phyloP scores from a whole-genome alignment of 1,140 invertebrate genomes.

The Drosophila willistoni region DNA sequence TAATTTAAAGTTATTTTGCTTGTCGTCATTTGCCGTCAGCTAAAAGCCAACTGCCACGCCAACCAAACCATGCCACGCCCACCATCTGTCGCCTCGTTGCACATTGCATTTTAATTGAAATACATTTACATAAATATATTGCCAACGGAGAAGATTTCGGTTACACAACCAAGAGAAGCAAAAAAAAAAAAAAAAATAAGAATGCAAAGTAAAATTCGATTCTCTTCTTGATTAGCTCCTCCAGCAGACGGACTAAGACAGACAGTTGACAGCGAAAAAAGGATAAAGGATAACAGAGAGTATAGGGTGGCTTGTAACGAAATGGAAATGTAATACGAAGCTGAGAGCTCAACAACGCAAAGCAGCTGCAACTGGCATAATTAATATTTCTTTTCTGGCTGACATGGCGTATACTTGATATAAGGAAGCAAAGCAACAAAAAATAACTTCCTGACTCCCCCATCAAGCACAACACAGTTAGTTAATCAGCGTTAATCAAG shows the following conservation, averaged over 20 bases:
- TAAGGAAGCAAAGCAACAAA: background rate
- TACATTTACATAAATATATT: constrained; percentile 69
- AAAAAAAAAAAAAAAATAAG: no score
- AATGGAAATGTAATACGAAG: constrained; percentile 23
- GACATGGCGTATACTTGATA: constrained; percentile 14
- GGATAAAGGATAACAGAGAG: background rate
- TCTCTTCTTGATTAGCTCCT: background rate
- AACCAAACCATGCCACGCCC: constrained; percentile 22
- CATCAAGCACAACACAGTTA: background rate
- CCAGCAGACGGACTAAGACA: background rate
- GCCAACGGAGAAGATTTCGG: background rate
- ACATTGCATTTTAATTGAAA: constrained; percentile 75
- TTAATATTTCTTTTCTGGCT: constrained; percentile 36
- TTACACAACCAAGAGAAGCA: background rate
- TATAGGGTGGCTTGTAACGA: background rate
- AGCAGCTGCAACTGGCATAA: constrained; percentile 47
- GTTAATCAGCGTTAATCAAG: constrained; percentile 1
- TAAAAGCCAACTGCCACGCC: constrained; percentile 28
- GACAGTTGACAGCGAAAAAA: no score
- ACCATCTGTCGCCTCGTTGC: constrained; percentile 5
- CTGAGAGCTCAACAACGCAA: background rate
- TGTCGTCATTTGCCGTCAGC: constrained; percentile 41
- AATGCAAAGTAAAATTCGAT: background rate
- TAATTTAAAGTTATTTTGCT: constrained; percentile 80
- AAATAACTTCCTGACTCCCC: no score